Conservation (phyloP, 2,113 vertebrate species). For the Mellivora capensis region DNA sequence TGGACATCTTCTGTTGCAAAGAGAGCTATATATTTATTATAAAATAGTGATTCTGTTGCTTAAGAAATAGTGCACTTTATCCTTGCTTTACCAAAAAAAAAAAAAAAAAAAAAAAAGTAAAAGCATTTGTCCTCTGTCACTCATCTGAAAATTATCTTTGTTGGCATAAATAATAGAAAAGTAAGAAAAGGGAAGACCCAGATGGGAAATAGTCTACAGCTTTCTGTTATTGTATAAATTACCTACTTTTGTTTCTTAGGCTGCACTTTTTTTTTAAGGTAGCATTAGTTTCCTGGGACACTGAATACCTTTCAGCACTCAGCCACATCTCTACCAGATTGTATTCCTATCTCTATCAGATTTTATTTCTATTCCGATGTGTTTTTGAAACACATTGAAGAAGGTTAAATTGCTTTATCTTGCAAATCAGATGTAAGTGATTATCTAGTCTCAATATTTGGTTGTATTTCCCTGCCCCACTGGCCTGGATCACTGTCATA, state of each 20-base stretch:
- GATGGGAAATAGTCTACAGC: background rate
- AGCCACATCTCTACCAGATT: background rate
- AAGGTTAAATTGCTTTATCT: background rate
- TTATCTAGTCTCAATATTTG: background rate
- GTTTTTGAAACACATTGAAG: background rate
- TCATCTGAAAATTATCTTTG: slow-evolving; percentile 9
- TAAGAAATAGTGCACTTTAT: background rate
- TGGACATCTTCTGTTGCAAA: background rate
- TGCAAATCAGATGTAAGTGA: background rate
- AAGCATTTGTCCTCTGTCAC: background rate
- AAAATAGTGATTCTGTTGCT: slow-evolving; percentile 30
- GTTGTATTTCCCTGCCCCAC: background rate
- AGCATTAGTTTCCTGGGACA: background rate
- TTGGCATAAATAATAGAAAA: slow-evolving; percentile 28
- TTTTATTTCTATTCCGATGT: background rate
- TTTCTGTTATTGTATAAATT: background rate
- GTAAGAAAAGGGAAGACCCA: slow-evolving; percentile 22
- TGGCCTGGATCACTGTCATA: background rate
- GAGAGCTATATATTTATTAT: background rate
- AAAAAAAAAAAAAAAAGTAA: background rate
- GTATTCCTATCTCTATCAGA: background rate
- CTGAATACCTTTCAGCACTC: background rate
- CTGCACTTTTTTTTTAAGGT: background rate
- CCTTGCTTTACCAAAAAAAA: background rate
- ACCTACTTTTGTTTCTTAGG: background rate